phyloP scores from a whole-genome alignment of 2,888 invertebrate species.

The Lordiphosa fenestrarum region DNA sequence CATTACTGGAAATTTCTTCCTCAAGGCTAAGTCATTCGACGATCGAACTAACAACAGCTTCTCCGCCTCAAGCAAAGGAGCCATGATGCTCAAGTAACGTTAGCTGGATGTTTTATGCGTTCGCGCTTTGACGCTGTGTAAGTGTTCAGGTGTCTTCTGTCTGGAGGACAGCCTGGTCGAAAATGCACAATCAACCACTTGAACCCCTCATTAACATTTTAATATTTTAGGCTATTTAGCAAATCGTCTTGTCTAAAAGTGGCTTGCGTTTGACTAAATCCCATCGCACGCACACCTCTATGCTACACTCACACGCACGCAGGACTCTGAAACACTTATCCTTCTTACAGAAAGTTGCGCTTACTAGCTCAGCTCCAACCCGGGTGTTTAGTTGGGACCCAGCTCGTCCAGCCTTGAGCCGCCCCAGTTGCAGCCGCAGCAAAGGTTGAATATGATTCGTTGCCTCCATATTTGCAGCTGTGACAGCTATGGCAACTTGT shows the following conservation, averaged over 20 bases:
- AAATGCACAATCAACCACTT: no score
- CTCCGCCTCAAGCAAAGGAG: no score
- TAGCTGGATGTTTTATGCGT: no score
- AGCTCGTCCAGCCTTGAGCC: conserved; percentile 26
- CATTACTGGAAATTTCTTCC: no score
- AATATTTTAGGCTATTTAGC: neutral
- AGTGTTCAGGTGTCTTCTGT: no score
- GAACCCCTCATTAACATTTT: no score
- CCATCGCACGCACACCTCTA: conserved; percentile 7
- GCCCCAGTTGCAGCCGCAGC: conserved; percentile 29
- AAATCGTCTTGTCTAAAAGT: neutral
- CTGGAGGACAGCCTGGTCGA: no score
- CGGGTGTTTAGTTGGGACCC: conserved; percentile 5
- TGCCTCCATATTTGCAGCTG: conserved; percentile 59
- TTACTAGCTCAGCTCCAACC: conserved; percentile 41
- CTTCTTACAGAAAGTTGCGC: conserved; percentile 56
- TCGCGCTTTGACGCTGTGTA: no score
- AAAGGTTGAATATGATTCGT: conserved; percentile 73
- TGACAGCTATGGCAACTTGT: conserved; percentile 51
- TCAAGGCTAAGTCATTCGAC: no score
- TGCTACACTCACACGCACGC: conserved; percentile 8
- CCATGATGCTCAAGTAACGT: no score
- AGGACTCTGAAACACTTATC: conserved; percentile 63
- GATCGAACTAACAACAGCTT: no score
- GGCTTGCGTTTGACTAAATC: no score